Evolutionary conservation across 64 coral and sea anemone species (phyloP), one percentile per base, ranked within the genome.

Genomic region (Porites lutea): DNA sequence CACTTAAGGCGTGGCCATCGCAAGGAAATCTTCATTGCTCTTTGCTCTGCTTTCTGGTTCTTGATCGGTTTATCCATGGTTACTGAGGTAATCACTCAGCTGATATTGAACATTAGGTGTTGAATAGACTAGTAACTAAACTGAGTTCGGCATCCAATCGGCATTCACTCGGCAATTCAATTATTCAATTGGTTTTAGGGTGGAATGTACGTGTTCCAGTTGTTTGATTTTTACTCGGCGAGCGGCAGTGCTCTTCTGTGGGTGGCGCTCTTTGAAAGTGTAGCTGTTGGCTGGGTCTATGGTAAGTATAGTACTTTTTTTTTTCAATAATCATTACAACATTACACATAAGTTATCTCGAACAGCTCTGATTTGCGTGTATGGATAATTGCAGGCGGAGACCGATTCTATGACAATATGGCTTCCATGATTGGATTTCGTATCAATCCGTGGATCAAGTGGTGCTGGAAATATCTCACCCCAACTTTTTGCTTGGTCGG

Each of bases 361-460:
- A 70, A 70, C 54, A 1, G 4, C 54, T 57, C 12, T 57, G 54
- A 12, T 57, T 57, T 7, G 7, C 54, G 7, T 57, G 12, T 57
- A 9, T 57, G 3, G 12, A 57, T 50, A 13, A 23, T 27, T 66
- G 72, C 78, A 96, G 95, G 95, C 73, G 90, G 89, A 78, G 82
- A 93, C 52, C 90, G 86, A 75, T 96, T 96, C 77, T 96, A 96
- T 89, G 72, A 93, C 74, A 93, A 93, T 72, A 72, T 96, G 86
- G 90, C 76, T 13, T 73, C 74, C 44, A 96, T 96, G 95, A 78
- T 96, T 64, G 95, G 95, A 15, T 96, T 96, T 88, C 90, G 95
- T 5, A 89, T 96, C 82, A 88, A 96, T 57, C 95, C 95, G 18
- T 96, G 86, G 86, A 81, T 92, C 37, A 93, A 89, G 69, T 72